phyloP scores from a whole-genome alignment of 2,888 invertebrate species.

The Orthonevra nobilis region DNA sequence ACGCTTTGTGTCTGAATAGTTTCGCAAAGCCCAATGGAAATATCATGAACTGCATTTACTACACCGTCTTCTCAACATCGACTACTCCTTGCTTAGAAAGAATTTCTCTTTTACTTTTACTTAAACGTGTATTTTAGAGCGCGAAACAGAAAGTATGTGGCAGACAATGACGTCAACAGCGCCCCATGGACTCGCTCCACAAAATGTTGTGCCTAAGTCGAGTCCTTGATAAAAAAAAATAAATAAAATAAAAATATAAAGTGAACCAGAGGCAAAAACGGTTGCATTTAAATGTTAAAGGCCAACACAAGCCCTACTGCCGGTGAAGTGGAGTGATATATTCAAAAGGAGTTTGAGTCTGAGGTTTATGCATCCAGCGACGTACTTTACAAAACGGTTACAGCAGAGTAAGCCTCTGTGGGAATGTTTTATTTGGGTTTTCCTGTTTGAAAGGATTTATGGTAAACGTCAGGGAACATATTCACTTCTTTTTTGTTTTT shows the following conservation, averaged over 20 bases:
- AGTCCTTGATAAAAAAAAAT: slow-evolving; percentile 11
- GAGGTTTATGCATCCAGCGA: slow-evolving; percentile 6
- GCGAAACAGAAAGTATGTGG: slow-evolving; percentile 55
- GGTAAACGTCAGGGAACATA: slow-evolving; percentile 37
- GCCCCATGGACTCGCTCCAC: slow-evolving; percentile 15
- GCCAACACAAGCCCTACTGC: slow-evolving; percentile 18
- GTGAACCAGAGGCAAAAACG: background rate
- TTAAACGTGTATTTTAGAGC: slow-evolving; percentile 35
- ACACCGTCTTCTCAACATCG: too few relatives aligned
- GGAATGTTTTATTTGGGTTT: slow-evolving; percentile 53
- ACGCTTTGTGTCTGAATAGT: slow-evolving; percentile 59
- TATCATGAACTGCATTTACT: slow-evolving; percentile 40
- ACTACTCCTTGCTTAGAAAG: slow-evolving; percentile 16
- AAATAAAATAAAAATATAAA: background rate
- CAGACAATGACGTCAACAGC: slow-evolving; percentile 41
- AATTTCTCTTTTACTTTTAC: slow-evolving; percentile 18
- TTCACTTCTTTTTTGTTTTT: slow-evolving; percentile 10
- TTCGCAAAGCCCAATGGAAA: slow-evolving; percentile 25
- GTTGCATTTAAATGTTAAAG: slow-evolving; percentile 54
- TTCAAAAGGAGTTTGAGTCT: slow-evolving; percentile 21
- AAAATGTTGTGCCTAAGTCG: slow-evolving; percentile 29
- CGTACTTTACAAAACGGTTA: slow-evolving; percentile 57
- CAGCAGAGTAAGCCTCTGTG: slow-evolving; percentile 40
- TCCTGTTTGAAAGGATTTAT: slow-evolving; percentile 61
- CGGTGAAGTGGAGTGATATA: too few relatives aligned